Base-by-base conservation (phyloP, 2,113 vertebrate genomes). In the Pteropus alecto region DNA sequence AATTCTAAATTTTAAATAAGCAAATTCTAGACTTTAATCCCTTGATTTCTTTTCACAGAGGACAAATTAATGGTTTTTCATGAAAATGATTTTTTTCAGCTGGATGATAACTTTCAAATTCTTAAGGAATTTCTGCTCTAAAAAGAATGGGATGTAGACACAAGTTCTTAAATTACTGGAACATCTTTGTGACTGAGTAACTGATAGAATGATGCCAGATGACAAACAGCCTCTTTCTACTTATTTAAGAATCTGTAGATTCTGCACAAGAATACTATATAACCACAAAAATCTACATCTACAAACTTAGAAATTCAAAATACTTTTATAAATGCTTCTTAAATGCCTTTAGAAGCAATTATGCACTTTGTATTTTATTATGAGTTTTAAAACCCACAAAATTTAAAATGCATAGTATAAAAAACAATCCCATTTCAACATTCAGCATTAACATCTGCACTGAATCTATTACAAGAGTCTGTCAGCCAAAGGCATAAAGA, bases 21-120 rank as follows among this genome's bases (percentile, higher is more conserved):
- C 8, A 95, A 65, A 54, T 84, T 96, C 48, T 82, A 96, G n/a
- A 82, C 41, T 96, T 93, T 61, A 87, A 86, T 92, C 48, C 88
- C 54, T 93, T 87, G 21, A 51, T 86, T 94, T 65, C 33, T 94
- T 89, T 93, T 79, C 63, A 90, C 11, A 84, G 51, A 90, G 51
- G 63, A 94, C 10, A 94, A 93, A 83, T 79, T 48, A 90, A 74
- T 74, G 71, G 33, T 22, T 95, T 96, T 91, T 97, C 10, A 67
- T 74, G n/a, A 93, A 90, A 93, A 87, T 84, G 54, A 77, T 70
- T 91, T 95, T 89, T 41, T 94, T 89, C 33, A 71, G 30, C 22
- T 93, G 41, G 70, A 97, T 54, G 35, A 68, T 38, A 96, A 94
- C 12, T 87, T 88, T 88, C 61, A 93, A 89, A 77, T 73, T 93